Evolutionary conservation across 2,888 invertebrate species (phyloP), one percentile per base, ranked within the genome.

Genomic region (Operophtera brumata): DNA sequence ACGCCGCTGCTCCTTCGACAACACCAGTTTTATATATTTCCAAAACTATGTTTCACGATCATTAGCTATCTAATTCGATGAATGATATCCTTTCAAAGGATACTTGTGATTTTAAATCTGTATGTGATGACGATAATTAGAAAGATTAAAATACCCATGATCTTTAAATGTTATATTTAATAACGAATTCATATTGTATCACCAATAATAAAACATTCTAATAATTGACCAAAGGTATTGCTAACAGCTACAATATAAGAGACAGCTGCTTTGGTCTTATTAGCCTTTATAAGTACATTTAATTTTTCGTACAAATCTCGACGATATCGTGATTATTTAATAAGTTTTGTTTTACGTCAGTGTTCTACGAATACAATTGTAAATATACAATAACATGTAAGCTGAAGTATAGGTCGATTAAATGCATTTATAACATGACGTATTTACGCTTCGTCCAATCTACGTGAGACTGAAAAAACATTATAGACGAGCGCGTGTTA

Each of bases 201-300:
- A 80, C 77, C 78, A 73, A 75, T 70, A 80, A 79, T 83, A 78
- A 82, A 86, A 82, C 80, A 69, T 78, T 80, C 86, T 89, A 88
- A 82, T 90, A 90, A 90, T 90, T 89, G 89, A 90, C 90, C 87
- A 88, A 89, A 89, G 81, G 69, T 87, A 84, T 86, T 85, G 87
- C 86, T 83, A 86, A 77, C 75, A 81, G 84, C 86, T 84, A 86
- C 78, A 78, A 78, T 80, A 80, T 73, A 79, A 67, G 77, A 77
- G 75, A 83, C 74, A 80, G 83, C 76, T 73, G 78, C 86, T 86
- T 86, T 85, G 87, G 86, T 85, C 86, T 83, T n/a, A n/a, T n/a
- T 76, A 84, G 77, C 78, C 78, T 74, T 78, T 74, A 78, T 84
- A 84, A 83, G 84, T 84, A 86, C 84, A 80, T 74, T 77, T 69